Evolutionary conservation across 2,113 vertebrate species (phyloP), one percentile per base, ranked within the genome.

Genomic region (Lampris incognitus): DNA sequence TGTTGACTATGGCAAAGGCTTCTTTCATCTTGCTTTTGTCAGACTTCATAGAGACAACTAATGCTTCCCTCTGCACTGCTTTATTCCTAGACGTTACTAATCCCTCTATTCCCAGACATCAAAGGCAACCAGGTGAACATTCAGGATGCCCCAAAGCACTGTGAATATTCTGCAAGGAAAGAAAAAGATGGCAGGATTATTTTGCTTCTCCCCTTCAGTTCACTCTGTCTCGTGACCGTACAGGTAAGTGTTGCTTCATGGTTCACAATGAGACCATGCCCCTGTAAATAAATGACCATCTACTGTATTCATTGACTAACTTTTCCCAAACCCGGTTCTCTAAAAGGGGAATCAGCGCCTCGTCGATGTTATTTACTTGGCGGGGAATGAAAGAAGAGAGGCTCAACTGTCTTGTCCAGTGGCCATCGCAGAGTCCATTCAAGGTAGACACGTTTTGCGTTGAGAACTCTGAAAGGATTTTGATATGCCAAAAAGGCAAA

Each of bases 141-240:
- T 1, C 82, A 77, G 24, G 76, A 92, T 73, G 83, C 80, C 67
- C 88, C 90, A 54, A 68, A 87, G 77, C 74, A 93, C 61, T 95
- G 94, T 93, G 93, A 93, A 65, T 95, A 94, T 77, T 83, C 83
- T 78, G 79, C 87, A 42, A 90, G 72, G 56, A 74, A 73, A 49
- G 79, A 48, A 68, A 81, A 85, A 72, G 79, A 92, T 76, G 92
- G 90, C 62, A 78, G 72, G 78, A 85, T 91, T 56, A 76, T 56
- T 55, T 61, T 95, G 68, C 72, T 41, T 48, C 79, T 94, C 24
- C 88, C 87, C 51, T 89, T 92, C 38, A 82, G 87, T 64, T 87
- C 91, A 3, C 71, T 39, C 69, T 95, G 94, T 83, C 88, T 92
- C 74, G 85, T 93, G 92, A 91, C 51, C 57, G 48, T 91, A 72